Percentiles rank a stretch among this genome's conserved stretches.
Evolutionary conservation across 2,797 vertebrate species (phyloP).

Genomic region (Sebastes ruberrimus): DNA sequence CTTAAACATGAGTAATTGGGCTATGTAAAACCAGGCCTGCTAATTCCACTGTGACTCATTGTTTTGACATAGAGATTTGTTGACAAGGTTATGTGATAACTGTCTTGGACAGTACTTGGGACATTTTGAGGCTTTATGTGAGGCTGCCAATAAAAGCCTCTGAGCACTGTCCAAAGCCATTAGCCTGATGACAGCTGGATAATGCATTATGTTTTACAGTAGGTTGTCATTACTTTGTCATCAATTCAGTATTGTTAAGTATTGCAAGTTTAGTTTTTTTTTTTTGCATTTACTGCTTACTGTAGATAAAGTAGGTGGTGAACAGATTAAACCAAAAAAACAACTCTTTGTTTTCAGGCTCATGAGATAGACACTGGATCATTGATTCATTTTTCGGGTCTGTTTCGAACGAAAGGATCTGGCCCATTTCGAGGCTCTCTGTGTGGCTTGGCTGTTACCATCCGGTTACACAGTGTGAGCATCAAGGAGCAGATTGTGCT

Average conservation of each 20-base stretch:
- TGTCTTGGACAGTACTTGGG: constrained; percentile 33
- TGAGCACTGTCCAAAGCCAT: constrained; percentile 35
- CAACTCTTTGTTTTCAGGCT: background rate
- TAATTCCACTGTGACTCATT: constrained; percentile 42
- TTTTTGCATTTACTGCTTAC: background rate
- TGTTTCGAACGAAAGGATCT: constrained; percentile 23
- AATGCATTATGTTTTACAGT: constrained; percentile 1
- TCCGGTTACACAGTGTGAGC: constrained; percentile 65
- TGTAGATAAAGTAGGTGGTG: background rate
- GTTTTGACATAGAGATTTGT: constrained; percentile 43
- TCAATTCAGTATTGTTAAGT: background rate
- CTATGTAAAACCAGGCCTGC: constrained; percentile 8
- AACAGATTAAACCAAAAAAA: background rate
- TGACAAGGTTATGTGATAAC: constrained; percentile 62
- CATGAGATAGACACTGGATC: background rate
- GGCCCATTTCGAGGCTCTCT: constrained; percentile 40
- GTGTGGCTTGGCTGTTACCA: constrained; percentile 45
- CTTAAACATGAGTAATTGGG: constrained; percentile 16
- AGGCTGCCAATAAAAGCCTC: constrained; percentile 56
- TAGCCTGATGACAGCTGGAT: constrained; percentile 27
- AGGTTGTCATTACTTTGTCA: constrained; percentile 28
- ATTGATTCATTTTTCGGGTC: constrained; percentile 2
- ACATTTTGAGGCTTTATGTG: constrained; percentile 55
- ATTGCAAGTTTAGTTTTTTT: background rate
- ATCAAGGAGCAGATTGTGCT: constrained; percentile 71